Percentiles rank a stretch among this genome's conserved stretches.
Conservation (phyloP, 1,140 invertebrate genomes). For the Ruditapes philippinarum region DNA sequence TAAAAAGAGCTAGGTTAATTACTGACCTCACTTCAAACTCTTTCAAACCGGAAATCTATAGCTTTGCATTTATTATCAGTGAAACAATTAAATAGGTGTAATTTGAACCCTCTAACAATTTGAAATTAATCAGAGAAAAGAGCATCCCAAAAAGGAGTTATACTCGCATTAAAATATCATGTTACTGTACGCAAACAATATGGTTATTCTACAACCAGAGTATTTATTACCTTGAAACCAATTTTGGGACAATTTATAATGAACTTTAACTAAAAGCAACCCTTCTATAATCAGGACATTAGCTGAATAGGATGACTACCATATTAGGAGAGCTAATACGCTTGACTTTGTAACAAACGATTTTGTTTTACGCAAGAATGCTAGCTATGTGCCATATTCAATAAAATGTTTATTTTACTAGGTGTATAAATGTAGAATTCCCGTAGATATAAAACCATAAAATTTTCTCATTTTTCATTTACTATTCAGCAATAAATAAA, state of each 20-base stretch:
- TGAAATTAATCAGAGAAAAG: conserved; percentile 13
- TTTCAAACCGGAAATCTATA: too few relatives aligned
- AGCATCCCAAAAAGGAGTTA: conserved; percentile 9
- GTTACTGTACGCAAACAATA: background rate
- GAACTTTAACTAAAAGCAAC: background rate
- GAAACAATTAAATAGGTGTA: background rate
- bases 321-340: background rate
- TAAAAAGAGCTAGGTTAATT: too few relatives aligned
- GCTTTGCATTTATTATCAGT: too few relatives aligned
- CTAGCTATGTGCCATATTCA: background rate
- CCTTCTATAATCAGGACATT: background rate
- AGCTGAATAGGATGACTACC: background rate
- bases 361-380: conserved; percentile 13
- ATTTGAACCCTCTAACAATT: background rate
- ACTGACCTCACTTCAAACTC: too few relatives aligned
- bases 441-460: too few relatives aligned
- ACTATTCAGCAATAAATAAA: too few relatives aligned
- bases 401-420: background rate
- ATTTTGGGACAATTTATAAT: background rate
- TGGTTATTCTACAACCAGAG: background rate
- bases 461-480: too few relatives aligned
- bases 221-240: background rate
- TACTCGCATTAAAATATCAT: conserved; percentile 11
- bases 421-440: too few relatives aligned
- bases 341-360: background rate